A percentile compares a stretch with the other conserved stretches of the same genome.
Conservation (phyloP, 2,888 invertebrate genomes). For the Nycteola revayana region DNA sequence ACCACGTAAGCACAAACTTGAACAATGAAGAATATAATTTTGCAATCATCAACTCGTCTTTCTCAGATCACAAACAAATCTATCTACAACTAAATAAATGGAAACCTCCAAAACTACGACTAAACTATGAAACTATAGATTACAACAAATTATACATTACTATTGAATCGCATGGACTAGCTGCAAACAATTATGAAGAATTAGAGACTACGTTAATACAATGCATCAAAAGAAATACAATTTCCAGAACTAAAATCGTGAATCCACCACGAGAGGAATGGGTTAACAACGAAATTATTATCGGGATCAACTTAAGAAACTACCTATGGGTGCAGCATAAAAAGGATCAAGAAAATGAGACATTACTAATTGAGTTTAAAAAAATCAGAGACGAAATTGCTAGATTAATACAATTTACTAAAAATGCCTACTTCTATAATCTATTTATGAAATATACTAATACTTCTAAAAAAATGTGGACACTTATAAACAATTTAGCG, state of each 20-base stretch:
- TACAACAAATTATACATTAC: not conserved
- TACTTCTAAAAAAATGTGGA: slow-evolving; percentile 5
- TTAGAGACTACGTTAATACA: not conserved
- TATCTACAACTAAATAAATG: slow-evolving; percentile 2
- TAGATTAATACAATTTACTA: slow-evolving; percentile 3
- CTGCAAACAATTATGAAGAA: not conserved
- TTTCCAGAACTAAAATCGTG: not conserved
- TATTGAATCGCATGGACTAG: not conserved
- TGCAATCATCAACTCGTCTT: slow-evolving; percentile 3
- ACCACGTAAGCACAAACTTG: slow-evolving; percentile 1
- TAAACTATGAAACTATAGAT: not conserved
- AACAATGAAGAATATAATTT: not conserved
- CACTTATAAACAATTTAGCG: slow-evolving; percentile 4
- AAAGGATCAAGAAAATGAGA: not conserved
- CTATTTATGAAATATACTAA: slow-evolving; percentile 1
- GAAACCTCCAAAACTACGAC: not conserved
- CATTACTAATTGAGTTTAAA: not conserved
- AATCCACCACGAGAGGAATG: not conserved
- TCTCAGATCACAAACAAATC: slow-evolving; percentile 9
- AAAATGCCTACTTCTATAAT: slow-evolving; percentile 5
- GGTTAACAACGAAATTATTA: not conserved
- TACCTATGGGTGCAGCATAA: not conserved
- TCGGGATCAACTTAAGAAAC: not conserved
- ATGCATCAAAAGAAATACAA: not conserved
- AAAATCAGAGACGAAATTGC: not conserved